These are phyloP conservation scores for Anoplopoma fimbria DNA, from an alignment of 2,113 vertebrate species.

Conservation along the genomic window DNA sequence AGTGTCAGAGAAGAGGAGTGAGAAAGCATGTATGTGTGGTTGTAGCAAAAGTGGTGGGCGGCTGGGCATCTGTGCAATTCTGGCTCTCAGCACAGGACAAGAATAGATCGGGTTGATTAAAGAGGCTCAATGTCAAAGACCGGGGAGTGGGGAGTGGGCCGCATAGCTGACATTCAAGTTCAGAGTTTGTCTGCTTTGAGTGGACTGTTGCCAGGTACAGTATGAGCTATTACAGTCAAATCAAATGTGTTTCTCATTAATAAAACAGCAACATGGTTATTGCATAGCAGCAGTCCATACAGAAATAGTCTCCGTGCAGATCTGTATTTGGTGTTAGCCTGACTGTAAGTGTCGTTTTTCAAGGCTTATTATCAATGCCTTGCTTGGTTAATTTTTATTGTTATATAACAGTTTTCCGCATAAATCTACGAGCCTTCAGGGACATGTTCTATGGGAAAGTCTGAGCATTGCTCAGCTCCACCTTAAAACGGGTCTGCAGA, in stretches of 20 bases:
- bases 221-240: neutral
- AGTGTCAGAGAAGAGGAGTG: constrained; percentile 27
- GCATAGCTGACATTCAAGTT: constrained; percentile 64
- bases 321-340: neutral
- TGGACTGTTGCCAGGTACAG: constrained; percentile 32
- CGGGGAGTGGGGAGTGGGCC: constrained; percentile 20
- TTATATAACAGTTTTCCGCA: constrained; percentile 62
- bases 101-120: constrained; percentile 72
- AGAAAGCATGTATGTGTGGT: constrained; percentile 47
- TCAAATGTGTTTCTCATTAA: constrained; percentile 7
- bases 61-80: constrained; percentile 65
- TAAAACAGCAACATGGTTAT: neutral
- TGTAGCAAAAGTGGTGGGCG: constrained; percentile 50
- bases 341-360: constrained; percentile 8
- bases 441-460: constrained; percentile 46
- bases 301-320: neutral
- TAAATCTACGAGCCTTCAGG: constrained; percentile 4
- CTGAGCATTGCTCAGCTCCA: constrained; percentile 62
- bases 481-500: constrained; percentile 78
- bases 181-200: constrained; percentile 27
- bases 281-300: neutral
- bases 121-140: constrained; percentile 75
- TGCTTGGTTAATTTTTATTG: constrained; percentile 12
- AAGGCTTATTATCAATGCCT: neutral
- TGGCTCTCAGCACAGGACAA: constrained; percentile 70